Percentiles rank a stretch among this genome's conserved stretches.
Conservation (phyloP, 2,113 vertebrate genomes). For the Rissa tridactyla region DNA sequence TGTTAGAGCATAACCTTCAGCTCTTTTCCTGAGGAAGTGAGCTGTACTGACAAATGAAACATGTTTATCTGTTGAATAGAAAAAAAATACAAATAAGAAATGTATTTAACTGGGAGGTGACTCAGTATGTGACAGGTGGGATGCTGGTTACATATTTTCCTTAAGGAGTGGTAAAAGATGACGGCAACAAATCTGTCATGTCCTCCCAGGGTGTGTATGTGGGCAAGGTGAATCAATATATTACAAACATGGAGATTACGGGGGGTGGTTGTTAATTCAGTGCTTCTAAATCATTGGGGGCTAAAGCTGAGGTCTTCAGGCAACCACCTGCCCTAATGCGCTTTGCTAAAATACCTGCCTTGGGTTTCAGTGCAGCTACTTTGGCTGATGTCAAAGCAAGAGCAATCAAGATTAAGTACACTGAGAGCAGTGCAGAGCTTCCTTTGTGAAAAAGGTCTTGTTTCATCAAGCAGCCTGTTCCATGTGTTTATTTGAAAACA, state of each 20-base stretch:
- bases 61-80: slow-evolving; percentile 33
- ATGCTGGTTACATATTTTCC: slow-evolving; percentile 57
- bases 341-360: neutral
- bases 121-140: slow-evolving; percentile 51
- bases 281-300: neutral
- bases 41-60: slow-evolving; percentile 20
- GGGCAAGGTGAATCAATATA: slow-evolving; percentile 44
- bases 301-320: neutral
- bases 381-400: neutral
- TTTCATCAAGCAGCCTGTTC: neutral
- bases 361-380: neutral
- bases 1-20: neutral
- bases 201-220: slow-evolving; percentile 27
- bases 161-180: slow-evolving; percentile 61
- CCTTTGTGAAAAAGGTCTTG: neutral
- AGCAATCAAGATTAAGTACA: neutral
- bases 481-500: neutral
- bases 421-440: neutral
- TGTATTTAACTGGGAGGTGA: slow-evolving; percentile 51
- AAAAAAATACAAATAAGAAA: slow-evolving; percentile 28
- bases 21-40: slow-evolving; percentile 55
- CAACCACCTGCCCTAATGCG: neutral
- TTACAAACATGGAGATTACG: neutral
- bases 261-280: neutral
- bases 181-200: slow-evolving; percentile 41